phyloP scores from a whole-genome alignment of 2,797 vertebrate species.

The Allobates femoralis region DNA sequence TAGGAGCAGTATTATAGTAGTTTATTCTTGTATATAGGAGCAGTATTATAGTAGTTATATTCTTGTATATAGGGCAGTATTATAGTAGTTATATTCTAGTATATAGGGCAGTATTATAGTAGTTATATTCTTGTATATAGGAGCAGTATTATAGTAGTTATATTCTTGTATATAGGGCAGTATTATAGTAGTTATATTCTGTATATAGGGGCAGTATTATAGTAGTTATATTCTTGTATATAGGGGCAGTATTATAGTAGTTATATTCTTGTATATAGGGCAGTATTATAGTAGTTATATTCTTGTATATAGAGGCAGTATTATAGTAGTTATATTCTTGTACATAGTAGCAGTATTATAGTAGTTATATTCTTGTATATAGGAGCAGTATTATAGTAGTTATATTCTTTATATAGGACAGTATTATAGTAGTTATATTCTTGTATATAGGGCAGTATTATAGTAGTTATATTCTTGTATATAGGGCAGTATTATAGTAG shows the following conservation, averaged over 20 bases:
- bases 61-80: background rate
- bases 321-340: slow-evolving; percentile 15
- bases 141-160: background rate
- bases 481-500: too few species aligned
- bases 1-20: too few species aligned
- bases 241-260: background rate
- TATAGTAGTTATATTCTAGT: too few species aligned
- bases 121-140: slow-evolving; percentile 1
- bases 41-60: slow-evolving; percentile 7
- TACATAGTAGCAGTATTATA: background rate
- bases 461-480: background rate
- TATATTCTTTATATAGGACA: too few species aligned
- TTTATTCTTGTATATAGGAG: slow-evolving; percentile 8
- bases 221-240: too few species aligned
- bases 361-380: background rate
- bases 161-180: too few species aligned
- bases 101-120: slow-evolving; percentile 9
- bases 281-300: background rate
- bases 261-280: background rate
- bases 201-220: too few species aligned
- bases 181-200: too few species aligned
- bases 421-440: slow-evolving; percentile 4
- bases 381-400: too few species aligned
- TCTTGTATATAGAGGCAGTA: background rate
- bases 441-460: background rate